A percentile compares a stretch with the other conserved stretches of the same genome.
These are phyloP conservation scores for Eupeodes luniger DNA, from an alignment of 2,888 invertebrate species.

Conservation along the genomic window DNA sequence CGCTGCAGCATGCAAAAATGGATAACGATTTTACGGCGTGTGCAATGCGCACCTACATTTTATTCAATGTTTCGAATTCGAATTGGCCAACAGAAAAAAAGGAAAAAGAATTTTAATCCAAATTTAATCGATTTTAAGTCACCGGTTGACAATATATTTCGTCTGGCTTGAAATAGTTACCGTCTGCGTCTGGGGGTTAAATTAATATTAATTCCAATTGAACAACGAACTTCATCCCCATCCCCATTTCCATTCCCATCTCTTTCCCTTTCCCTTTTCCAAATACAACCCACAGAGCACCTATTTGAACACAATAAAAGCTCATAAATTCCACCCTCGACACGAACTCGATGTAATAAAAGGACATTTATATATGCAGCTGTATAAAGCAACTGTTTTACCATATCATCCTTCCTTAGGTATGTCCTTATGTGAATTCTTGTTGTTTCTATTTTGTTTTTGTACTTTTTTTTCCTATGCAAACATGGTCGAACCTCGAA, in stretches of 20 bases:
- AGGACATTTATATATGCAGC: conserved; percentile 18
- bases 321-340: conserved; percentile 68
- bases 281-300: neutral
- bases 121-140: conserved; percentile 73
- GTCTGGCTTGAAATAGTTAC: conserved; percentile 68
- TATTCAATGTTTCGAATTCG: neutral
- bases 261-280: too few relatives aligned
- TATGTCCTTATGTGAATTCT: conserved; percentile 21
- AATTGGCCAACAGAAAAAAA: too few relatives aligned
- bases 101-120: conserved; percentile 19
- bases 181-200: conserved; percentile 71
- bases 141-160: conserved; percentile 70
- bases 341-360: conserved; percentile 63
- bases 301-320: conserved; percentile 50
- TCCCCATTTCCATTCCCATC: neutral
- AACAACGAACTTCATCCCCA: conserved; percentile 16
- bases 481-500: conserved; percentile 45
- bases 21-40: conserved; percentile 26
- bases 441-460: conserved; percentile 25
- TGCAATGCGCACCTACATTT: neutral
- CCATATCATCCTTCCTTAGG: conserved; percentile 12
- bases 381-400: conserved; percentile 31
- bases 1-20: conserved; percentile 53
- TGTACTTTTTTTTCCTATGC: conserved; percentile 19
- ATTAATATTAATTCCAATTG: conserved; percentile 76